phyloP scores from a whole-genome alignment of 2,113 vertebrate species.

The Aptenodytes patagonicus region DNA sequence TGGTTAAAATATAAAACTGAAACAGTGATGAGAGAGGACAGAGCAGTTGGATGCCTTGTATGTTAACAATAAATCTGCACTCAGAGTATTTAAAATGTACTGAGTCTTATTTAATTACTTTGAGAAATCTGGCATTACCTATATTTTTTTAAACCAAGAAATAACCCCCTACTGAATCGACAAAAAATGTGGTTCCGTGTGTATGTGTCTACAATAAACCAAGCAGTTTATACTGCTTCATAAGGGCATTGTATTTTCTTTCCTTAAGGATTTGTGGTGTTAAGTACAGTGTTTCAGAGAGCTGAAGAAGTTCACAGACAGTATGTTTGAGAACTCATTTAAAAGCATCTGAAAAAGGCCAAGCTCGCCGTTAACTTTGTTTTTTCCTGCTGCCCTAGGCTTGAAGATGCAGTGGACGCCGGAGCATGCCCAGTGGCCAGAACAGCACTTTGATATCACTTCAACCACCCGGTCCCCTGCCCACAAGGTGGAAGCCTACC shows the following conservation, averaged over 20 bases:
- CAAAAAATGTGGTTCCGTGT: not conserved
- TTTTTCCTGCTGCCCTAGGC: conserved; percentile 74
- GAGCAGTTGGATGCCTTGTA: conserved; percentile 29
- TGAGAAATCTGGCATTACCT: not conserved
- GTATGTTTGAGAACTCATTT: not conserved
- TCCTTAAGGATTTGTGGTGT: not conserved
- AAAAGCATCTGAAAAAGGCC: not conserved
- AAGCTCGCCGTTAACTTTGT: conserved; percentile 20
- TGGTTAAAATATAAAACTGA: conserved; percentile 79
- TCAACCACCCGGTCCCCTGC: conserved; percentile 96
- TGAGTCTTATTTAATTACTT: conserved; percentile 5
- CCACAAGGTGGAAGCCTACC: conserved; percentile 97
- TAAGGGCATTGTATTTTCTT: not conserved
- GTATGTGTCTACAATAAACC: not conserved
- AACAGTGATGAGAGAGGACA: conserved; percentile 68
- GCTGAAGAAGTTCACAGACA: not conserved
- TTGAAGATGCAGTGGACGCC: conserved; percentile 99
- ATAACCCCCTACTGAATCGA: not conserved
- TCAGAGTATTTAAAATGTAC: conserved; percentile 42
- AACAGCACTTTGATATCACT: conserved; percentile 99
- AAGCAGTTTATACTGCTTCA: not conserved
- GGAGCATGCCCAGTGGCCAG: conserved; percentile 99
- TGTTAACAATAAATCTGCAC: conserved; percentile 15
- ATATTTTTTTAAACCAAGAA: not conserved
- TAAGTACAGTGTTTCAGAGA: not conserved